Evolutionary conservation across 1,140 invertebrate species (phyloP).

Genomic region (Cecropterus lyciades): DNA sequence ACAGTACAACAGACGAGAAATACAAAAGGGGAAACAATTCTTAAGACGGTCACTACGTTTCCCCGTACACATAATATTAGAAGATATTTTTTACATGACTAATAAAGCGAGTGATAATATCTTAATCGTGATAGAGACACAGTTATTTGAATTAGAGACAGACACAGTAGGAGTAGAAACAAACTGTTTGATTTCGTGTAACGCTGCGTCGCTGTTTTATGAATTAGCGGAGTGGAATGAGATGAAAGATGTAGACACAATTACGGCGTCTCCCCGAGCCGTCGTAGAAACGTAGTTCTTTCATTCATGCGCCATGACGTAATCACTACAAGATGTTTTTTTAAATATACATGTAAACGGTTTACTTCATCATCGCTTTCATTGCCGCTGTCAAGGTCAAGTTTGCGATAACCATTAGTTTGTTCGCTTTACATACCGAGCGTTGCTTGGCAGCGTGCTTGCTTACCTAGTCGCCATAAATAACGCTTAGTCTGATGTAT

Average conservation of each 20-base stretch:
- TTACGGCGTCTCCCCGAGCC: slow-evolving; percentile 40
- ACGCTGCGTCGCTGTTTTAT: slow-evolving; percentile 20
- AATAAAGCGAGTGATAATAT: neutral
- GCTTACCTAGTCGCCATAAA: slow-evolving; percentile 30
- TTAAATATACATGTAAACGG: slow-evolving; percentile 33
- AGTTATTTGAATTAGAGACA: slow-evolving; percentile 2
- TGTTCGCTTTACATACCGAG: slow-evolving; percentile 34
- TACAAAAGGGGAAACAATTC: neutral
- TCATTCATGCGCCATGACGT: slow-evolving; percentile 55
- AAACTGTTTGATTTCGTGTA: slow-evolving; percentile 16
- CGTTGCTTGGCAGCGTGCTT: slow-evolving; percentile 11
- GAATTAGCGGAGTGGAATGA: slow-evolving; percentile 41
- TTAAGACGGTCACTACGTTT: neutral
- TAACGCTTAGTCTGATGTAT: slow-evolving; percentile 19
- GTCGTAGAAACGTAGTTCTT: slow-evolving; percentile 40
- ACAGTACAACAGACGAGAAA: neutral
- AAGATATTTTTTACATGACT: neutral
- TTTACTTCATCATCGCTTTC: slow-evolving; percentile 44
- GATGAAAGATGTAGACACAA: slow-evolving; percentile 46
- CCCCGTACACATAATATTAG: neutral
- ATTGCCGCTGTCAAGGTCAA: slow-evolving; percentile 43
- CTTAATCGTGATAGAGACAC: neutral
- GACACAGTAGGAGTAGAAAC: slow-evolving; percentile 8
- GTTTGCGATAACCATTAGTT: slow-evolving; percentile 36
- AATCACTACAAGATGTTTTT: slow-evolving; percentile 47